phyloP scores from a whole-genome alignment of 2,797 vertebrate genomes.

The Chloroceryle amazona region DNA sequence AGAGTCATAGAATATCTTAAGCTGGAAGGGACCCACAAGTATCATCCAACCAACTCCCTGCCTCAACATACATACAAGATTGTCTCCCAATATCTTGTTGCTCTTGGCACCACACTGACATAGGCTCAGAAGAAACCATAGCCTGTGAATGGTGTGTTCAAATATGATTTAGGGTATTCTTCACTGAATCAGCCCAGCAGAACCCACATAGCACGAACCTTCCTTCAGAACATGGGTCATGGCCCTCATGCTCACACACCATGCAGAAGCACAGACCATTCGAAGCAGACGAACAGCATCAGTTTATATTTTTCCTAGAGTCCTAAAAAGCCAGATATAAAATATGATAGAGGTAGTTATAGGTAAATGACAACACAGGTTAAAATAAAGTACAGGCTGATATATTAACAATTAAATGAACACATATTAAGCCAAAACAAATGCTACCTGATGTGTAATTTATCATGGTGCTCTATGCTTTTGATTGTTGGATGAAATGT shows the following conservation, averaged over 20 bases:
- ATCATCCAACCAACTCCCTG: not conserved
- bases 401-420: not conserved
- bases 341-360: not conserved
- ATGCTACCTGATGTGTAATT: not conserved
- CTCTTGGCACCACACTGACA: not conserved
- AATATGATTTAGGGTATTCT: not conserved
- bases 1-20: not conserved
- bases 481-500: not conserved
- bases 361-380: not conserved
- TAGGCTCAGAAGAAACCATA: not conserved
- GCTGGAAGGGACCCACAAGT: not conserved
- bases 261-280: not conserved
- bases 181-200: not conserved
- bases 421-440: not conserved
- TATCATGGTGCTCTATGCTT: not conserved
- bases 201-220: not conserved
- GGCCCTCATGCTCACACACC: rapidly evolving
- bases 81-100: not conserved
- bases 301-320: not conserved
- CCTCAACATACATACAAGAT: not conserved
- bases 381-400: not conserved
- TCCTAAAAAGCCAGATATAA: not conserved
- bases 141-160: not conserved
- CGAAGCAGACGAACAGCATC: rapidly evolving
- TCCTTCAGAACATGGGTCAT: not conserved